A percentile compares a stretch with the other conserved stretches of the same genome.
Evolutionary conservation across 1,140 invertebrate species (phyloP).

Genomic region (Chironomus tepperi): DNA sequence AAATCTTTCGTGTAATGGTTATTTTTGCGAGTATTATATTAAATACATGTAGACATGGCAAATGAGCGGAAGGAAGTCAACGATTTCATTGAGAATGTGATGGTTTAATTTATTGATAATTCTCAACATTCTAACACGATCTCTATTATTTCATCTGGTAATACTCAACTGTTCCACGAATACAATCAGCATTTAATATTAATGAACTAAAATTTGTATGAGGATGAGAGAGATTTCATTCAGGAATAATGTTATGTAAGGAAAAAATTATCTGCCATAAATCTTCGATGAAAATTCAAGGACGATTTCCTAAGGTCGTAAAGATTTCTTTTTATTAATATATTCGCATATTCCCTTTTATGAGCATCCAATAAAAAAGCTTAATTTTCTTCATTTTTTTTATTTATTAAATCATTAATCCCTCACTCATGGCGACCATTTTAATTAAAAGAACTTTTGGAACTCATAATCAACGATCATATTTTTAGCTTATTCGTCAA

Average conservation of each 20-base stretch:
- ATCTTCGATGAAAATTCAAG: slow-evolving; percentile 3
- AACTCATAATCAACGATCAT: no score
- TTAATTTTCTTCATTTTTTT: no score
- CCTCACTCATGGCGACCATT: no score
- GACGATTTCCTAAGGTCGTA: not conserved
- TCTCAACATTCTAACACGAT: not conserved
- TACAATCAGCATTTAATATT: not conserved
- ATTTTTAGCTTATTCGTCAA: no score
- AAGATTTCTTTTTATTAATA: no score
- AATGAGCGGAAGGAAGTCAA: not conserved
- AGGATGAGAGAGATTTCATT: no score
- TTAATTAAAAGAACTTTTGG: no score
- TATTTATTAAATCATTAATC: no score
- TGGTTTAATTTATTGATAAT: slow-evolving; percentile 9
- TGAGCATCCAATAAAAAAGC: no score
- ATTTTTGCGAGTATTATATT: not conserved
- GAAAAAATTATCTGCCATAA: slow-evolving; percentile 2
- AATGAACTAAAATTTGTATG: not conserved
- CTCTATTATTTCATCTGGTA: not conserved
- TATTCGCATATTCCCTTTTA: no score
- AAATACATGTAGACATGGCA: not conserved
- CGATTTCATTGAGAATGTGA: not conserved
- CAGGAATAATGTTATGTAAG: slow-evolving; percentile 5
- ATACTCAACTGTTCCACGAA: not conserved
- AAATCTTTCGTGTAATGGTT: not conserved